phyloP scores from a whole-genome alignment of 2,797 vertebrate genomes.

The Thamnophis elegans region DNA sequence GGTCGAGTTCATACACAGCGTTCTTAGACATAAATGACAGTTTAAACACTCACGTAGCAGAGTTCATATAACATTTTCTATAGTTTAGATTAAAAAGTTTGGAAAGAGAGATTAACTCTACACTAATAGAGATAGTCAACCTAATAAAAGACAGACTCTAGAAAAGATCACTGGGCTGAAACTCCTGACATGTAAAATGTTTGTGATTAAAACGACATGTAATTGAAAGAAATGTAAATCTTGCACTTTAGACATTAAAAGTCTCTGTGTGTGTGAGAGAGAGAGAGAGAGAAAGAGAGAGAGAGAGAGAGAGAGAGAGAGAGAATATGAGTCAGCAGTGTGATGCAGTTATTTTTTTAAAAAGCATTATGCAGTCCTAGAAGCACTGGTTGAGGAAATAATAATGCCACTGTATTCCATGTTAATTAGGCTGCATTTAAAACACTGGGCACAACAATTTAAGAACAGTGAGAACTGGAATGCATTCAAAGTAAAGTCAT shows the following conservation, averaged over 20 bases:
- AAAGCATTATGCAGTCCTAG: not conserved
- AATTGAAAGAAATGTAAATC: not conserved
- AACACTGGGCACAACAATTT: not conserved
- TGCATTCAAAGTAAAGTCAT: not conserved
- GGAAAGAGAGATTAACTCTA: not conserved
- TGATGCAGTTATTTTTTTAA: not conserved
- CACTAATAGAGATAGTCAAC: not conserved
- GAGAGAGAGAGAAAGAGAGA: too few species aligned
- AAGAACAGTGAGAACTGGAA: not conserved
- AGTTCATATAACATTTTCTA: not conserved
- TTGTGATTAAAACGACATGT: not conserved
- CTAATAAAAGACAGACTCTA: not conserved
- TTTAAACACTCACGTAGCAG: not conserved
- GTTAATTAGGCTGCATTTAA: not conserved
- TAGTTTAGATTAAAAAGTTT: not conserved
- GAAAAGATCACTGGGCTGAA: not conserved
- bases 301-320: too few species aligned
- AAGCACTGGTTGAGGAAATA: not conserved
- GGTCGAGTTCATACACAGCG: not conserved
- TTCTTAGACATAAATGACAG: not conserved
- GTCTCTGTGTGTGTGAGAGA: too few species aligned
- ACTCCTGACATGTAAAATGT: not conserved
- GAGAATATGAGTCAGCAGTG: not conserved
- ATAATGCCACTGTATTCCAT: not conserved
- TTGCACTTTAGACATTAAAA: not conserved